Evolutionary conservation across 2,888 invertebrate species (phyloP).

Genomic region (Cheiracanthium punctorium): DNA sequence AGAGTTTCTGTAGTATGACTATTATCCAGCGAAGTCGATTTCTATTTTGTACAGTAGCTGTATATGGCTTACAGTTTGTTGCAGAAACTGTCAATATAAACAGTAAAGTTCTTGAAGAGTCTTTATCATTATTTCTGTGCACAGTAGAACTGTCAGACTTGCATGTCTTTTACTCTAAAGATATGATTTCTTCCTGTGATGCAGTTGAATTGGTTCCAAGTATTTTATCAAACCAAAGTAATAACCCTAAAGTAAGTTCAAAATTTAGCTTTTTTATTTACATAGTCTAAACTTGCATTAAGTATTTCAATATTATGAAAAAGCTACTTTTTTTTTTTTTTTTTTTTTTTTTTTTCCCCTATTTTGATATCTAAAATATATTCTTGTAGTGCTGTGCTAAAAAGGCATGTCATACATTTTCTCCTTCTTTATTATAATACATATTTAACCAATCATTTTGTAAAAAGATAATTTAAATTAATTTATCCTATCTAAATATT

Average conservation of each 20-base stretch:
- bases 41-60: conserved; percentile 30
- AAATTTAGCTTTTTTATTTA: too few species aligned
- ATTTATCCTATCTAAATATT: too few species aligned
- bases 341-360: too few species aligned
- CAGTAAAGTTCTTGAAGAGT: not conserved
- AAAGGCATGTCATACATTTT: too few species aligned
- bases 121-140: conserved; percentile 17
- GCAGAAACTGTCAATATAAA: not conserved
- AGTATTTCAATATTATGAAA: too few species aligned
- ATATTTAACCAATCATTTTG: too few species aligned
- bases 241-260: conserved; percentile 39
- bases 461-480: too few species aligned
- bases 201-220: conserved; percentile 40
- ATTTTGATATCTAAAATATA: too few species aligned
- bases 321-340: too few species aligned
- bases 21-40: not conserved
- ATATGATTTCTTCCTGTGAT: conserved; percentile 20
- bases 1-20: not conserved
- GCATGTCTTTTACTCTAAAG: conserved; percentile 19
- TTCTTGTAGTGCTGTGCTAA: too few species aligned
- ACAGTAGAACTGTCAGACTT: conserved; percentile 24
- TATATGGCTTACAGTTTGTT: not conserved
- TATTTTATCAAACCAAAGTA: conserved; percentile 20
- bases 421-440: too few species aligned
- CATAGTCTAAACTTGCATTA: too few species aligned